A percentile compares a stretch with the other conserved stretches of the same genome.
These are phyloP conservation scores for Tipula vernalis DNA, from an alignment of 2,888 invertebrate genomes.

Conservation along the genomic window DNA sequence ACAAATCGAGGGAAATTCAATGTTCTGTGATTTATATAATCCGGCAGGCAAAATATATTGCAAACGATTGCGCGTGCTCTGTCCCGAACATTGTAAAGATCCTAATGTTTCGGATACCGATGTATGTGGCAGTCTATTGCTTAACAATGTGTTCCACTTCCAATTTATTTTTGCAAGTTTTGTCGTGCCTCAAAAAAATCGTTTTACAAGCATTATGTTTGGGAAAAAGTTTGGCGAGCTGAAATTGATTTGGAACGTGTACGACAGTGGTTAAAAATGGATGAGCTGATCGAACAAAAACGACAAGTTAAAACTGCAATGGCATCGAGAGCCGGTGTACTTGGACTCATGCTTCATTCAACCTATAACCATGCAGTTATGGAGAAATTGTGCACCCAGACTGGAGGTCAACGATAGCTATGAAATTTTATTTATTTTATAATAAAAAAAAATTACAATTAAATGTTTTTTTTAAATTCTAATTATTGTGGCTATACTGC, in stretches of 20 bases:
- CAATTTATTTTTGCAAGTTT: constrained; percentile 80
- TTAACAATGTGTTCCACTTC: constrained; percentile 67
- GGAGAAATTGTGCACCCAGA: constrained; percentile 46
- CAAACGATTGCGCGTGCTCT: constrained; percentile 85
- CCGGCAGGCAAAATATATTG: constrained; percentile 83
- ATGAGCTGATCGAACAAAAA: constrained; percentile 89
- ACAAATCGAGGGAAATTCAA: constrained; percentile 85
- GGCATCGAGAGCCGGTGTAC: constrained; percentile 75
- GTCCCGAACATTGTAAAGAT: constrained; percentile 95
- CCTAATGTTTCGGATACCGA: constrained; percentile 75
- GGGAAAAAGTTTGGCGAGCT: constrained; percentile 89
- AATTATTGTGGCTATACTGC: background rate
- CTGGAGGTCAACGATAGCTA: background rate
- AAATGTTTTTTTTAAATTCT: background rate
- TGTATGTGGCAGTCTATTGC: constrained; percentile 89
- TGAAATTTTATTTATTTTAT: background rate
- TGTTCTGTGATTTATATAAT: constrained; percentile 97
- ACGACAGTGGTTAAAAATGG: constrained; percentile 83
- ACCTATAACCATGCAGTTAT: constrained; percentile 89
- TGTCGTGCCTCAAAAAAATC: constrained; percentile 80
- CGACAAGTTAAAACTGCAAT: constrained; percentile 62
- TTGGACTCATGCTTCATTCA: constrained; percentile 91
- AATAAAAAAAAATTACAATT: background rate
- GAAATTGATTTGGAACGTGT: constrained; percentile 90
- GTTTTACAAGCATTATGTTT: constrained; percentile 84